Evolutionary conservation across 2,113 vertebrate species (phyloP).

Genomic region (Actinemys pallida): DNA sequence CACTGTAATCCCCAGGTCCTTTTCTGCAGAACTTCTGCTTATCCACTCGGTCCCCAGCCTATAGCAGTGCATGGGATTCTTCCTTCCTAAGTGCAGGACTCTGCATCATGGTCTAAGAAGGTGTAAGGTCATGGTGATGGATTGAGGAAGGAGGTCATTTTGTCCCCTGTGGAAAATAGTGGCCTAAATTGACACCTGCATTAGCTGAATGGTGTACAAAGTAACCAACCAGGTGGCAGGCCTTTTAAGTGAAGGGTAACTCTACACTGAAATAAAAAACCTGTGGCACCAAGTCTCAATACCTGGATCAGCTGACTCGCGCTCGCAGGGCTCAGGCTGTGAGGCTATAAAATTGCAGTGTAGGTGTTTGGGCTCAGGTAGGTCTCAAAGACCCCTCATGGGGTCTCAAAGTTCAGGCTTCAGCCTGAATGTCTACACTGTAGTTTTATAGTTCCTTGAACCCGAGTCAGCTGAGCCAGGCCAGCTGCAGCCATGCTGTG

Average conservation of each 20-base stretch:
- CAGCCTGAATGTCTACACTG: background rate
- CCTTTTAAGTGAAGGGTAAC: background rate
- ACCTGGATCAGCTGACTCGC: background rate
- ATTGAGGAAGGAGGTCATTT: background rate
- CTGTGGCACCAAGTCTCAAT: background rate
- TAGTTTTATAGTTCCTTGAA: background rate
- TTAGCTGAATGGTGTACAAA: background rate
- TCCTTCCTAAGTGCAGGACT: too few relatives aligned
- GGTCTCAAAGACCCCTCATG: background rate
- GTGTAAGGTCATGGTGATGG: background rate
- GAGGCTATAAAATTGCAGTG: background rate
- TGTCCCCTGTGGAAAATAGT: background rate
- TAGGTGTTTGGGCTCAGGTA: background rate
- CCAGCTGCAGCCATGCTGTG: background rate
- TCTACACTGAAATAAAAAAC: background rate
- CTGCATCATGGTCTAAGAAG: background rate
- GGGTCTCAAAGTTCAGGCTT: background rate
- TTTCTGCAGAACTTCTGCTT: too few relatives aligned
- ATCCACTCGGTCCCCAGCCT: too few relatives aligned
- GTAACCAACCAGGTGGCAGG: background rate
- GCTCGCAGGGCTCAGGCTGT: background rate
- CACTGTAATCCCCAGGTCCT: too few relatives aligned
- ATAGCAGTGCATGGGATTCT: too few relatives aligned
- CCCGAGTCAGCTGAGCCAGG: background rate
- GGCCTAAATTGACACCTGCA: background rate